A percentile compares a stretch with the other conserved stretches of the same genome.
Conservation (phyloP, 2,888 invertebrate genomes). For the Drosophila nr. fundita region DNA sequence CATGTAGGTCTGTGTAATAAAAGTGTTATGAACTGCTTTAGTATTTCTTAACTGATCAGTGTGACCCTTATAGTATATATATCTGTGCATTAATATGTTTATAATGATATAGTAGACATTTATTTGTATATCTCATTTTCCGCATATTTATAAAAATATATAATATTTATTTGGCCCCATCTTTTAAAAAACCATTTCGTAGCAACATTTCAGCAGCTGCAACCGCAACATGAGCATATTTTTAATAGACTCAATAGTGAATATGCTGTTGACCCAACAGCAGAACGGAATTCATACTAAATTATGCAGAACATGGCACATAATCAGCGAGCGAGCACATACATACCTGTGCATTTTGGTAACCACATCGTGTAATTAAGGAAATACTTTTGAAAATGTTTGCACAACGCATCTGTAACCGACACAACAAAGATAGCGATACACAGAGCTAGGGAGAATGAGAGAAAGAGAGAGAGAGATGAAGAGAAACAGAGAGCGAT, state of each 20-base stretch:
- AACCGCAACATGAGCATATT: not conserved
- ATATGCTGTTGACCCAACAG: constrained; percentile 15
- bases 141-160: not conserved
- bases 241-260: constrained; percentile 11
- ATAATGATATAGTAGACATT: too few relatives aligned
- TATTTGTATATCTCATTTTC: not conserved
- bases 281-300: constrained; percentile 37
- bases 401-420: constrained; percentile 4
- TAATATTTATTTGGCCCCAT: not conserved
- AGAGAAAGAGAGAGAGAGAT: not conserved
- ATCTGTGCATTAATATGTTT: not conserved
- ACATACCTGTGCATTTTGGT: constrained; percentile 40
- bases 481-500: not conserved
- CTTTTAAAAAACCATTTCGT: not conserved
- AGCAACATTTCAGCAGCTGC: not conserved
- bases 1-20: not conserved
- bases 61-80: not conserved
- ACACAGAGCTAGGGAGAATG: not conserved
- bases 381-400: constrained; percentile 54
- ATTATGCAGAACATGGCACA: constrained; percentile 45
- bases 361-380: constrained; percentile 60
- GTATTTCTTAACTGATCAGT: not conserved
- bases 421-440: not conserved
- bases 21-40: not conserved
- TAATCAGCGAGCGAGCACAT: constrained; percentile 49